Conservation (phyloP, 2,797 vertebrate genomes). For the Lacerta bilineata region DNA sequence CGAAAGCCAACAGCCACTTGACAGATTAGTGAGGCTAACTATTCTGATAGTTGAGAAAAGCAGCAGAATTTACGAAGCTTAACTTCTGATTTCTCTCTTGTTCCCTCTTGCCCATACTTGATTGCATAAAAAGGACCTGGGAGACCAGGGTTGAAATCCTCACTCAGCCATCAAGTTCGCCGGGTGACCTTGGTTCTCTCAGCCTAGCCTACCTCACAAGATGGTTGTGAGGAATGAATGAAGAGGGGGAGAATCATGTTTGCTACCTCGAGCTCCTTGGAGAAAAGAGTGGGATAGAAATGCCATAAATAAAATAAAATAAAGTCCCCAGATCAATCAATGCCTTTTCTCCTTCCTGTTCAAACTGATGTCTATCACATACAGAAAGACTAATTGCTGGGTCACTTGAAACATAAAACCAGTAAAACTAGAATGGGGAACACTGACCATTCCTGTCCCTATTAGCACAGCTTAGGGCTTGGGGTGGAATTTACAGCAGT, state of each 20-base stretch:
- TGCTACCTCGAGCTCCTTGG: too few species aligned
- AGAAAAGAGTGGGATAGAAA: too few species aligned
- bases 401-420: not conserved
- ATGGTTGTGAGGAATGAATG: too few species aligned
- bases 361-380: not conserved
- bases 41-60: not conserved
- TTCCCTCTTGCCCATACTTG: not conserved
- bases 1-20: not conserved
- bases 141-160: too few species aligned
- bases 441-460: not conserved
- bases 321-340: not conserved
- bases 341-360: not conserved
- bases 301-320: not conserved
- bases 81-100: not conserved
- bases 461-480: not conserved
- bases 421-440: not conserved
- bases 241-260: too few species aligned
- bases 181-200: too few species aligned
- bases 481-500: not conserved
- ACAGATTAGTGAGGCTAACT: not conserved
- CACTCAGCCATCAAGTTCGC: too few species aligned
- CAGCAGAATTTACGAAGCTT: not conserved
- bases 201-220: too few species aligned
- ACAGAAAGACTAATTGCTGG: not conserved
- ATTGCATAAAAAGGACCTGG: not conserved